A percentile compares a stretch with the other conserved stretches of the same genome.
phyloP scores from a whole-genome alignment of 1,140 invertebrate genomes.

The Lepidotrigona ventralis region DNA sequence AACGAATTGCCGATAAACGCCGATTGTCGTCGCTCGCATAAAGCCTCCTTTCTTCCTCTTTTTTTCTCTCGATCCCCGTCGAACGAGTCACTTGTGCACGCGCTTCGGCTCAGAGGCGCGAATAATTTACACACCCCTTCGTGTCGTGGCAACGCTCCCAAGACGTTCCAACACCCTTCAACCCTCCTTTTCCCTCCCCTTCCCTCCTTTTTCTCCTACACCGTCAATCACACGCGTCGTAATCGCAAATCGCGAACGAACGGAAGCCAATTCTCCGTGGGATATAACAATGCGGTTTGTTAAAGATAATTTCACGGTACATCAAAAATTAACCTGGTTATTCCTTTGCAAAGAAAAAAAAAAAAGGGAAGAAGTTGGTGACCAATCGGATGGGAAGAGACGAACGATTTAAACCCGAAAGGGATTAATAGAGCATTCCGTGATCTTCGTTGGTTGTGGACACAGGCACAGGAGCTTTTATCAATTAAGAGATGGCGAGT shows the following conservation, averaged over 20 bases:
- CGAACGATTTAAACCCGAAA: constrained; percentile 32
- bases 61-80: neutral
- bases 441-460: constrained; percentile 36
- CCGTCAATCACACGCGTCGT: constrained; percentile 50
- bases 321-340: constrained; percentile 52
- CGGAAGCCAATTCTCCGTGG: constrained; percentile 27
- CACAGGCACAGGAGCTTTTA: constrained; percentile 46
- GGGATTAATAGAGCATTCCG: constrained; percentile 44
- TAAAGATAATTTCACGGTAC: constrained; percentile 51
- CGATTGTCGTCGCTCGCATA: constrained; percentile 43
- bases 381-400: neutral
- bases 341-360: neutral
- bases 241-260: constrained; percentile 52
- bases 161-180: constrained; percentile 12
- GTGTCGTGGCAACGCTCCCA: constrained; percentile 30
- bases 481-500: constrained; percentile 55
- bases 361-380: neutral
- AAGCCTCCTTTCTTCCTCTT: constrained; percentile 26
- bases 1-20: constrained; percentile 48
- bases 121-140: constrained; percentile 54
- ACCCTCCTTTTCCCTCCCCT: too few species aligned
- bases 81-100: constrained; percentile 21
- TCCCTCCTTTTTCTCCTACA: constrained; percentile 1
- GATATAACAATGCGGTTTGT: constrained; percentile 49
- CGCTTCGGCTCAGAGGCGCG: constrained; percentile 14